A percentile compares a stretch with the other conserved stretches of the same genome.
Evolutionary conservation across 2,888 invertebrate species (phyloP).

Genomic region (Folsomia candida): DNA sequence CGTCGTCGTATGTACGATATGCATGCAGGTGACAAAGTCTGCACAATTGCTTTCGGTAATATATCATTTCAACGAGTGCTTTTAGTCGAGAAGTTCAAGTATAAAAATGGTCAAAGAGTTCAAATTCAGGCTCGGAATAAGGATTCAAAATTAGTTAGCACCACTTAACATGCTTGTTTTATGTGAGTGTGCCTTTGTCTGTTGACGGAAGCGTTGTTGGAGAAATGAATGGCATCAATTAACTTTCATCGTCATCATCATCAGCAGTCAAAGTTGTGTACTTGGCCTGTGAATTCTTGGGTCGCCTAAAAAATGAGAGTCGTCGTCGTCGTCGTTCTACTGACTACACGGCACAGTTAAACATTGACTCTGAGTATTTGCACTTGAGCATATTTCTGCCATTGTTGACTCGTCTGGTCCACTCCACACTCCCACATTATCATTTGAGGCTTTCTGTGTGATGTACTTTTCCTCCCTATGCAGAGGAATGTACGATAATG

Average conservation of each 20-base stretch:
- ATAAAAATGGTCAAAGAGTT: not conserved
- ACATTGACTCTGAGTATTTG: not conserved
- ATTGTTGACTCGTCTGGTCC: conserved; percentile 2
- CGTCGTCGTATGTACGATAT: too few species aligned
- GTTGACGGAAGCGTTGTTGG: not conserved
- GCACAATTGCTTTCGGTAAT: not conserved
- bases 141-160: not conserved
- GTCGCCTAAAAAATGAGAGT: not conserved
- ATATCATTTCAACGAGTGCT: not conserved
- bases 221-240: not conserved
- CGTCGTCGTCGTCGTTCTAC: not conserved
- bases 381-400: not conserved
- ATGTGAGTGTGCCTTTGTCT: not conserved
- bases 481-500: too few species aligned
- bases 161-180: not conserved
- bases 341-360: not conserved
- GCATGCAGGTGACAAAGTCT: too few species aligned
- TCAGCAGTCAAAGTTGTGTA: not conserved
- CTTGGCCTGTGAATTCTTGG: not conserved
- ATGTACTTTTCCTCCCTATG: too few species aligned
- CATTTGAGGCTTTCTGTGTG: not conserved
- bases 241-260: not conserved
- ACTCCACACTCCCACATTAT: not conserved
- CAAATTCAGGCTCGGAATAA: not conserved
- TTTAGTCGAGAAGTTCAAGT: not conserved